Conservation (phyloP, 2,888 invertebrate species). For the Caenorhabditis imperialis region DNA sequence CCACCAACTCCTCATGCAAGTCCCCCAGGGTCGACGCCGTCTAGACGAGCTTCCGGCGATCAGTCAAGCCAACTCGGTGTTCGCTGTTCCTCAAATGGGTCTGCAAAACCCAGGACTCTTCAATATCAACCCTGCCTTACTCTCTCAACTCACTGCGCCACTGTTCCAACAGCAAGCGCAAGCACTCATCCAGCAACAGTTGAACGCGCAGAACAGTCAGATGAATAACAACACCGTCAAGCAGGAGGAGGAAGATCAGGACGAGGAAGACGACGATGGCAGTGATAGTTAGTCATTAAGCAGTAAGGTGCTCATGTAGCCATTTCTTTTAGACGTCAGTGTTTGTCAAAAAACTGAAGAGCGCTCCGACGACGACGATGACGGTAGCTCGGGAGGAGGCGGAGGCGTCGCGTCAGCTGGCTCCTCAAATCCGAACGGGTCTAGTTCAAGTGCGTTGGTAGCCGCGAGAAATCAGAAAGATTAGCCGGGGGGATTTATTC, state of each 20-base stretch:
- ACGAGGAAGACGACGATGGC: slow-evolving; percentile 59
- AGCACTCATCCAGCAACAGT: slow-evolving; percentile 49
- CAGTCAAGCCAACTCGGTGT: slow-evolving; percentile 26
- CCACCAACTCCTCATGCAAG: slow-evolving; percentile 45
- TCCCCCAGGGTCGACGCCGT: slow-evolving; percentile 32
- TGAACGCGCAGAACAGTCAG: slow-evolving; percentile 39
- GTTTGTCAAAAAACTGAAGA: slow-evolving; percentile 60
- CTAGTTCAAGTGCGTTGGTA: slow-evolving; percentile 52
- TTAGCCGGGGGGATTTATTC: slow-evolving; percentile 10
- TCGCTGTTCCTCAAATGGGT: slow-evolving; percentile 28
- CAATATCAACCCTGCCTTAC: slow-evolving; percentile 39
- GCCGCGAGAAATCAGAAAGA: background rate
- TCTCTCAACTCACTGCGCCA: slow-evolving; percentile 49
- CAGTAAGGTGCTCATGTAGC: too few species aligned
- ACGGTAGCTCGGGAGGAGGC: slow-evolving; percentile 43
- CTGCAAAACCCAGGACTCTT: slow-evolving; percentile 23
- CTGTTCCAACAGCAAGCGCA: slow-evolving; percentile 60
- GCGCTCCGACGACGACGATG: slow-evolving; percentile 61
- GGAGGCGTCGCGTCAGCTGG: slow-evolving; percentile 38
- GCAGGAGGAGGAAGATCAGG: slow-evolving; percentile 35
- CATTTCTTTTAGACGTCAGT: slow-evolving; percentile 53
- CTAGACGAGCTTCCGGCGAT: slow-evolving; percentile 33
- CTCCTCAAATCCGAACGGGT: slow-evolving; percentile 56
- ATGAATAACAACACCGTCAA: slow-evolving; percentile 54
- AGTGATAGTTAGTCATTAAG: slow-evolving; percentile 29